Evolutionary conservation across 2,797 vertebrate genomes (phyloP), one percentile per base, ranked within the genome.

Genomic region (Coregonus ussuriensis): DNA sequence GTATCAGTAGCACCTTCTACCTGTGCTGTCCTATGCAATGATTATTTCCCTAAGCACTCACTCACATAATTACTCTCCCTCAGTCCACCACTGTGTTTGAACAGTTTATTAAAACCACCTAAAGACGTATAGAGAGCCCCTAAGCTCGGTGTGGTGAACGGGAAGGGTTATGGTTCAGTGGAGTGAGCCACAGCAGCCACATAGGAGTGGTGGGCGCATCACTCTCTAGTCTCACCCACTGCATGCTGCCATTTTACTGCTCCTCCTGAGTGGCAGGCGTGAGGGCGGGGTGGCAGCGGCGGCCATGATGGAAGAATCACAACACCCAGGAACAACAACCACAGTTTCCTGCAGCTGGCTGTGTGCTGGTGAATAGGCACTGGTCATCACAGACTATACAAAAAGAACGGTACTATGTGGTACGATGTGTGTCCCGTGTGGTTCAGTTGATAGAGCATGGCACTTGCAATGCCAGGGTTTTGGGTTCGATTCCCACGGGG

Each of bases 301-400:
- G 82, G 90, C 91, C 86, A 73, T 70, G 72, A 91, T 92, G 77
- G 81, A 72, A 87, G 78, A 91, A 88, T 84, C 73, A 66, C 90
- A 83, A 81, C 84, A 89, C 72, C 84, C 81, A 92, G 83, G 81
- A 91, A 86, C 83, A 47, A 47, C 41, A 83, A 85, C 83, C 68
- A 85, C 79, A 72, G 85, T 83, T 85, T 79, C 69, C 74, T 75
- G 80, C 78, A 25, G 67, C 76, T 21, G 76, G 29, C 67, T 37
- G 41, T 33, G 53, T 41, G n/a, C 25, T 65, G 4, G 53, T 70
- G 65, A 31, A 59, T 18, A 35, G n/a, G 65, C 66, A 52, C 66
- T 62, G 25, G 25, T n/a, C 52, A 70, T 85, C 85, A 84, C 82
- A 90, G 79, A 79, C 78, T 83, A 71, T 73, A 81, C 80, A 72